Evolutionary conservation across 2,113 vertebrate species (phyloP).

Genomic region (Austrofundulus limnaeus): DNA sequence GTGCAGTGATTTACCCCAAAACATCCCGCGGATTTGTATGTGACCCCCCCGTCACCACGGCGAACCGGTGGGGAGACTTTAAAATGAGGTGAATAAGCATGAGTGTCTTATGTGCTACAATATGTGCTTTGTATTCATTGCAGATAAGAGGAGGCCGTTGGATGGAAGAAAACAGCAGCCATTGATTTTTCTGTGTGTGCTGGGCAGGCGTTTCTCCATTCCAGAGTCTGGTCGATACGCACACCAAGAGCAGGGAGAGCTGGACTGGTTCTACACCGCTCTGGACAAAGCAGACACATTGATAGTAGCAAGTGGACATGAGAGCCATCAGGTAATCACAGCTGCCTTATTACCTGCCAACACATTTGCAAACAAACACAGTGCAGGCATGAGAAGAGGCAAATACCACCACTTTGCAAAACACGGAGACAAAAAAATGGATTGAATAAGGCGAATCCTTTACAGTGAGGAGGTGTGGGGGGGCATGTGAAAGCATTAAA

Average conservation of each 20-base stretch:
- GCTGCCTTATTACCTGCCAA: constrained; percentile 63
- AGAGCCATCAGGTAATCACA: constrained; percentile 68
- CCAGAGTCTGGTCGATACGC: constrained; percentile 79
- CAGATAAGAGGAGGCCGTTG: constrained; percentile 70
- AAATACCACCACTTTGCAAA: constrained; percentile 26
- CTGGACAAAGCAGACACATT: constrained; percentile 39
- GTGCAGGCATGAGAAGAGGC: constrained; percentile 24
- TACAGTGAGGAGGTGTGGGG: constrained; percentile 12
- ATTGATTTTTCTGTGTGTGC: constrained; percentile 82
- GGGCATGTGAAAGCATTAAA: constrained; percentile 61
- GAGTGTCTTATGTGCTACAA: constrained; percentile 51
- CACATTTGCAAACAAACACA: constrained; percentile 26
- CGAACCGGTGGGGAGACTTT: constrained; percentile 34
- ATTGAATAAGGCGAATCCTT: constrained; percentile 54
- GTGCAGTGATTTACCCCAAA: constrained; percentile 51
- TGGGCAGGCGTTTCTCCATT: constrained; percentile 79
- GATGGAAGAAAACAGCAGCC: constrained; percentile 72
- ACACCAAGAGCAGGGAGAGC: constrained; percentile 57
- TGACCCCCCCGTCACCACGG: constrained; percentile 12
- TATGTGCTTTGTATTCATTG: constrained; percentile 72
- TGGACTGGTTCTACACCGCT: constrained; percentile 39
- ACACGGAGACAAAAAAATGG: constrained; percentile 40
- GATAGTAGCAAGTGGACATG: constrained; percentile 48
- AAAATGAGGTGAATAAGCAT: constrained; percentile 49
- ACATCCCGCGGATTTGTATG: constrained; percentile 40